Evolutionary conservation across 2,888 invertebrate genomes (phyloP), one percentile per base, ranked within the genome.

Genomic region (Parascotia fuliginaria): DNA sequence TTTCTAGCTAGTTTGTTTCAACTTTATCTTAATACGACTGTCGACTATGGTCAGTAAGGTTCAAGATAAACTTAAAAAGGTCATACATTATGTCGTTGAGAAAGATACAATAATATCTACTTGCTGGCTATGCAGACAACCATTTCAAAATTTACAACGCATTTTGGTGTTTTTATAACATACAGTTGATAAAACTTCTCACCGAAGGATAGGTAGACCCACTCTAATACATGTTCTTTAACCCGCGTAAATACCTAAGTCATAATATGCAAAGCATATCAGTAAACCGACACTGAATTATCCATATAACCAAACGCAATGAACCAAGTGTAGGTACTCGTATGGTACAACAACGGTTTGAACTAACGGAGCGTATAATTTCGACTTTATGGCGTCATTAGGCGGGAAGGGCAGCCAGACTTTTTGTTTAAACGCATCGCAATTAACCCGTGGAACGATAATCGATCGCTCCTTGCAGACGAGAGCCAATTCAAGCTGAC

Each of bases 401-500:
- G 81, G 76, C 76, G 75, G 77, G 77, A 81, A 81, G 83, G 77
- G 76, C 65, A 64, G 79, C 77, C 67, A 65, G 74, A 76, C 76
- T 81, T 85, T 87, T 88, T 87, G 83, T 81, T 81, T 76, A 70
- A 74, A 65, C 63, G 74, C 79, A 76, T 81, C 76, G 77, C 84
- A 89, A 89, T 89, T 89, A 89, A 84, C 79, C 77, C 79, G 80
- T 81, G 87, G 83, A 84, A 79, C 77, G 85, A 84, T 89, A 89
- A 89, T 89, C 87, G 88, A 82, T 85, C 52, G 66, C 53, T 65
- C 75, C 82, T 83, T 82, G 75, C 73, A 78, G 74, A 79, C 77
- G 70, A 68, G 73, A 61, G 62, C 49, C 65, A 61, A 65, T 70
- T 60, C 44, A 33, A 38, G 14, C 56, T 65, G 69, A 66, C 66